Evolutionary conservation across 2,113 vertebrate species (phyloP).

Genomic region (Rhynchomys soricoides): DNA sequence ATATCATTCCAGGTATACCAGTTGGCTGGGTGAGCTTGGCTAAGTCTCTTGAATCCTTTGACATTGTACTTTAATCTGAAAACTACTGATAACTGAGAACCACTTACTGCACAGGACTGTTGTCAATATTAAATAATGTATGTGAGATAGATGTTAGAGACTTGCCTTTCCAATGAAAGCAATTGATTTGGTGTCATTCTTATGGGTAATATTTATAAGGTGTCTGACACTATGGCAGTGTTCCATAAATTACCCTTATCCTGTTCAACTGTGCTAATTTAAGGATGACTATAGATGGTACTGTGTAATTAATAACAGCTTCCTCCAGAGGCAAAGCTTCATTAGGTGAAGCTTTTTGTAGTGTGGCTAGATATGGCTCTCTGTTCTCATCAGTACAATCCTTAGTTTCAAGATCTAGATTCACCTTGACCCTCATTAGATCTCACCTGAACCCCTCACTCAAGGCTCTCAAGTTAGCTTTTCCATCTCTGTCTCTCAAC

Average conservation of each 20-base stretch:
- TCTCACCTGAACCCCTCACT: background rate
- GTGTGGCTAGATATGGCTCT: background rate
- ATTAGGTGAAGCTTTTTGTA: background rate
- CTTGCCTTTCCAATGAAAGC: background rate
- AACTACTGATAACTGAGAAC: background rate
- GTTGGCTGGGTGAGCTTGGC: background rate
- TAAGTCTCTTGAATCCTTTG: too few relatives aligned
- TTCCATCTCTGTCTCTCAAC: background rate
- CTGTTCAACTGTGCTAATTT: background rate
- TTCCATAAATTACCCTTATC: background rate
- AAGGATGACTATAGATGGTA: background rate
- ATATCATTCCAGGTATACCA: background rate
- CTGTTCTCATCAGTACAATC: background rate
- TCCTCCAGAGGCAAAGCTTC: background rate
- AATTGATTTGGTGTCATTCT: background rate
- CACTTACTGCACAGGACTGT: accelerated
- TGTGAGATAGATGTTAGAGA: background rate
- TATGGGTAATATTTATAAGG: background rate
- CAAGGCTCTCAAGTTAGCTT: too few relatives aligned
- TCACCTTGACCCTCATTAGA: background rate
- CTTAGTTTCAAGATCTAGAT: background rate
- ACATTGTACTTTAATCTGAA: background rate
- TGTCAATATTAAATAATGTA: background rate
- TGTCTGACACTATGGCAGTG: background rate
- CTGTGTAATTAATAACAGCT: background rate